phyloP scores from a whole-genome alignment of 2,113 vertebrate species.

The Crotalus helleri region DNA sequence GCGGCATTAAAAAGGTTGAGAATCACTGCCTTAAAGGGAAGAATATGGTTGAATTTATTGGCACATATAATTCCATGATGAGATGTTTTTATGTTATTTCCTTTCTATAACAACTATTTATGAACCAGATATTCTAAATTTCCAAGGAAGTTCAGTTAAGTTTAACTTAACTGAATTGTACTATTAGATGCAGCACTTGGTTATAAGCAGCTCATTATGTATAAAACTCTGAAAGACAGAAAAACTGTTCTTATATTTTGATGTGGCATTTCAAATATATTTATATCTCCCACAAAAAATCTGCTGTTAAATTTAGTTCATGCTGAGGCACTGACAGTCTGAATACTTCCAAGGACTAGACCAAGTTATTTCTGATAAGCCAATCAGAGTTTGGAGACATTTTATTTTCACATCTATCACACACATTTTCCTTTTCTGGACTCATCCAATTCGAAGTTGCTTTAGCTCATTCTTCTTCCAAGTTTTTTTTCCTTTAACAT shows the following conservation, averaged over 20 bases:
- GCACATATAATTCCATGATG: not conserved
- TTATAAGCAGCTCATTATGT: conserved; percentile 6
- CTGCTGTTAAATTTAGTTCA: conserved; percentile 30
- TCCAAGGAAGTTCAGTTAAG: conserved; percentile 33
- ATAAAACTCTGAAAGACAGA: conserved; percentile 33
- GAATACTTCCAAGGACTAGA: not conserved
- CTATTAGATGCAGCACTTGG: conserved; percentile 51
- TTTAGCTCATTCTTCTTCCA: conserved; percentile 17
- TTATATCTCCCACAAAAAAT: conserved; percentile 34
- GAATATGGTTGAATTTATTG: conserved; percentile 1
- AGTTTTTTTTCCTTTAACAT: conserved; percentile 5
- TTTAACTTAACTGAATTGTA: conserved; percentile 48
- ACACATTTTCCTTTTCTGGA: not conserved
- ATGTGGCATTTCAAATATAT: conserved; percentile 48
- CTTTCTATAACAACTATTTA: conserved; percentile 22
- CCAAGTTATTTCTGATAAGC: not conserved
- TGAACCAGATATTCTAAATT: conserved; percentile 29
- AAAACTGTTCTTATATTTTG: conserved; percentile 17
- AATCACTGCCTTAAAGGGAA: not conserved
- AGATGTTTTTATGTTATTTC: not conserved
- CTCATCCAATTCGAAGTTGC: conserved; percentile 1
- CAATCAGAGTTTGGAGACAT: not conserved
- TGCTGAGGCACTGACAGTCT: conserved; percentile 7
- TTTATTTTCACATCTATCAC: not conserved
- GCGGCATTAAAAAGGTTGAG: too few species aligned